These are phyloP conservation scores for Caenorhabditis angaria DNA, from an alignment of 2,888 invertebrate genomes.

Conservation along the genomic window DNA sequence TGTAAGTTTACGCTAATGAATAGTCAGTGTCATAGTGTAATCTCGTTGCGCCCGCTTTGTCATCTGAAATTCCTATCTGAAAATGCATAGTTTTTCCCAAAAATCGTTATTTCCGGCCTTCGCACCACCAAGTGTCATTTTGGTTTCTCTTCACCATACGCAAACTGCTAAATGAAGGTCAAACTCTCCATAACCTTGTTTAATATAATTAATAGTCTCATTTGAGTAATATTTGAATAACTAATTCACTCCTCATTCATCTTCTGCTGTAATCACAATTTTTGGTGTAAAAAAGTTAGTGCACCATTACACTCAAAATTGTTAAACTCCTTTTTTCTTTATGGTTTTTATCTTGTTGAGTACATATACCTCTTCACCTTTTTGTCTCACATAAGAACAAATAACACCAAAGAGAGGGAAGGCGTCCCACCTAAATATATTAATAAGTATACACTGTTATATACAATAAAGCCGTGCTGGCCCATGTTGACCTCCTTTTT, in stretches of 20 bases:
- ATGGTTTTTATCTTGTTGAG: too few relatives aligned
- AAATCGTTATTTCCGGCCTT: neutral
- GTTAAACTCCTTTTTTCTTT: too few relatives aligned
- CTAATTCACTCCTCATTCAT: too few relatives aligned
- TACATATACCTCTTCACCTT: neutral
- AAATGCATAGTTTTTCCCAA: too few relatives aligned
- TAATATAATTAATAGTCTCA: neutral
- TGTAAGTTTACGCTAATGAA: neutral
- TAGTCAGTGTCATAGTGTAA: neutral
- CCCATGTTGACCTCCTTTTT: conserved; percentile 8
- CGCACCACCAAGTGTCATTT: conserved; percentile 2
- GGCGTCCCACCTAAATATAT: neutral
- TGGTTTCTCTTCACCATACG: neutral
- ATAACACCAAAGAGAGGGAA: too few relatives aligned
- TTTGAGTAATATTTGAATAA: too few relatives aligned
- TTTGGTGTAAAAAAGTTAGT: too few relatives aligned
- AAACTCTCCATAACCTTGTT: neutral
- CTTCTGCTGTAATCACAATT: too few relatives aligned
- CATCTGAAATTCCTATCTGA: neutral
- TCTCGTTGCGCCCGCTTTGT: neutral
- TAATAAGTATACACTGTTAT: neutral
- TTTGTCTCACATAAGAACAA: neutral
- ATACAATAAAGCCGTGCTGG: conserved; percentile 1
- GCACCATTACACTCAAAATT: too few relatives aligned
- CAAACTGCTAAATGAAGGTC: neutral